Conservation (phyloP, 2,113 vertebrate species). For the Semnopithecus entellus region DNA sequence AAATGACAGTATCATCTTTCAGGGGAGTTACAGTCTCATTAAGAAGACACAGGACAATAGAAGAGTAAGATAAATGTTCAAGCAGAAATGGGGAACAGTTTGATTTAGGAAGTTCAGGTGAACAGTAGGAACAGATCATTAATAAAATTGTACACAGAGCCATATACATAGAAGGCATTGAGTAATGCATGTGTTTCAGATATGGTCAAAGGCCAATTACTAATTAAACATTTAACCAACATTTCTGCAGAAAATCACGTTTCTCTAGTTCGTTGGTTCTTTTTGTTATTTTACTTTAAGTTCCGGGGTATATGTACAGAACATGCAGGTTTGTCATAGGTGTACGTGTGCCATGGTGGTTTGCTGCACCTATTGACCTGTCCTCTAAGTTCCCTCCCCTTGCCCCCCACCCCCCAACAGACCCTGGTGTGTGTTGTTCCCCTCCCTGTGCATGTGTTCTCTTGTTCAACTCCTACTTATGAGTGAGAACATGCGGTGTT, state of each 20-base stretch:
- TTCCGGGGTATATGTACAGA: too few species aligned
- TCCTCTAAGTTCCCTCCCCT: too few species aligned
- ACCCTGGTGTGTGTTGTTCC: too few species aligned
- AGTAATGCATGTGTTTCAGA: not conserved
- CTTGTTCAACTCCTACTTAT: too few species aligned
- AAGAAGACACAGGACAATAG: not conserved
- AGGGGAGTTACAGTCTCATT: not conserved
- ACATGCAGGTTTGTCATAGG: too few species aligned
- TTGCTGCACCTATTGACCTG: too few species aligned
- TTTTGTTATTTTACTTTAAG: too few species aligned
- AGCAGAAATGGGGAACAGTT: not conserved
- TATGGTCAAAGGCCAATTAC: not conserved
- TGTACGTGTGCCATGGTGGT: too few species aligned
- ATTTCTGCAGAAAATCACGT: not conserved
- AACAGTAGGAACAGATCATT: not conserved
- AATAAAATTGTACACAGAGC: not conserved
- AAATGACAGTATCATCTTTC: not conserved
- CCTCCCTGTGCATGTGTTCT: too few species aligned
- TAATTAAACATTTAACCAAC: not conserved
- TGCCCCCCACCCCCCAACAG: too few species aligned
- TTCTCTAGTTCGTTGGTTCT: not conserved
- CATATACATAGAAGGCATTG: not conserved
- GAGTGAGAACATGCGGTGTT: too few species aligned
- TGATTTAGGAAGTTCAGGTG: not conserved
- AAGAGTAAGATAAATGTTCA: not conserved